Evolutionary conservation across 2,113 vertebrate genomes (phyloP).

Genomic region (Atlantisia rogersi): DNA sequence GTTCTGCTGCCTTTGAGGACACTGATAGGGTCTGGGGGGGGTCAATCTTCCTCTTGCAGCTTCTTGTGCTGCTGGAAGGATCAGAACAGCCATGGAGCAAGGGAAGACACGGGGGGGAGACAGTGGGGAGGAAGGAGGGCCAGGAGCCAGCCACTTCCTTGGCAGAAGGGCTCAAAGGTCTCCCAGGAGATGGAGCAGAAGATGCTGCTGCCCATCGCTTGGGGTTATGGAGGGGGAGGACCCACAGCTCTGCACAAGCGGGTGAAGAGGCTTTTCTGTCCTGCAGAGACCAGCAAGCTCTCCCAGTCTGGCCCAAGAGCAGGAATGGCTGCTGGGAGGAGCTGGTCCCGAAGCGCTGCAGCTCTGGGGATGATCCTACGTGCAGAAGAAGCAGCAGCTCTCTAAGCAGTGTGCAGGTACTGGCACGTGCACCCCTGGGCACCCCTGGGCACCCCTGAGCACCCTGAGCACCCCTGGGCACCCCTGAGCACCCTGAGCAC

Average conservation of each 20-base stretch:
- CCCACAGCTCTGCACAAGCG: not conserved
- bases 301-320: not conserved
- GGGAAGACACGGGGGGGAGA: not conserved
- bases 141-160: not conserved
- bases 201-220: not conserved
- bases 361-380: not conserved
- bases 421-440: not conserved
- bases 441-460: too few species aligned
- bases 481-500: not conserved
- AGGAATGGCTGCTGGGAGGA: not conserved
- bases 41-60: not conserved
- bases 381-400: not conserved
- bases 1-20: not conserved
- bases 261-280: not conserved
- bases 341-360: not conserved
- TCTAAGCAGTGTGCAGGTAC: not conserved
- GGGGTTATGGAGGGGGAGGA: not conserved
- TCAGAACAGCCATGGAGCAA: not conserved
- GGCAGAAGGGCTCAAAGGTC: not conserved
- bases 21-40: rapidly evolving
- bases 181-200: not conserved
- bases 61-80: not conserved
- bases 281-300: not conserved
- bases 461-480: not conserved
- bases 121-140: not conserved